Evolutionary conservation across 2,888 invertebrate genomes (phyloP), one percentile per base, ranked within the genome.

Genomic region (Cylindroiulus punctatus): DNA sequence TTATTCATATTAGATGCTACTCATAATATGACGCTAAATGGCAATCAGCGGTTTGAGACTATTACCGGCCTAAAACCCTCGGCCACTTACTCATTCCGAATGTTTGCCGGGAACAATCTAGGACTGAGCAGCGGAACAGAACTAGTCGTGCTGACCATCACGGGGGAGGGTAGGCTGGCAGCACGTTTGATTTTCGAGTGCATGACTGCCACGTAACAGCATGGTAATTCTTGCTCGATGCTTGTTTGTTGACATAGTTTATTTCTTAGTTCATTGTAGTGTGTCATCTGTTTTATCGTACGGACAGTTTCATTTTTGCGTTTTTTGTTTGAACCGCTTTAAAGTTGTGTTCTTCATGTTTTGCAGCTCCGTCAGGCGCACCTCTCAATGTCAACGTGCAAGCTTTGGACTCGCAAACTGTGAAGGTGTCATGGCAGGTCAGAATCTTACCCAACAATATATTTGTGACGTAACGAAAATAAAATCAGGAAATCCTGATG

Each of bases 371-470:
- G 0, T 47, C 85, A 47, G 85, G 87, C 22, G 52, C 82, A 12
- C 87, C 87, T 19, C 85, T 82, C 10, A 52, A 87, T 81, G 85
- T 87, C 0, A 85, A 85, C 82, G 87, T 87, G 14, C 85, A 84
- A 85, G 87, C 85, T 12, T 36, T 87, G 47, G 85, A 87, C 44
- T 85, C 87, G 0, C 85, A 85, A 85, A 87, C 85, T 47, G 81
- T 87, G 30, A 87, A 87, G 85, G 87, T 87, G 22, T 87, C 87
- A 8, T 87, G 85, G 87, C 85, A 85, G 86, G 86, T 86, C 10
- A 47, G 52, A 26, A n/a, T 32, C 22, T 47, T 36, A 36, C 19
- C 8, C n/a, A 83, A n/a, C 8, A 44, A 44, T 44, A 44, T 44
- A 14, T 44, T 44, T 44, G 10, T 44, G 44, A 44, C 8, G 44